Conservation (phyloP, 2,888 invertebrate genomes). For the Deilephila porcellus region DNA sequence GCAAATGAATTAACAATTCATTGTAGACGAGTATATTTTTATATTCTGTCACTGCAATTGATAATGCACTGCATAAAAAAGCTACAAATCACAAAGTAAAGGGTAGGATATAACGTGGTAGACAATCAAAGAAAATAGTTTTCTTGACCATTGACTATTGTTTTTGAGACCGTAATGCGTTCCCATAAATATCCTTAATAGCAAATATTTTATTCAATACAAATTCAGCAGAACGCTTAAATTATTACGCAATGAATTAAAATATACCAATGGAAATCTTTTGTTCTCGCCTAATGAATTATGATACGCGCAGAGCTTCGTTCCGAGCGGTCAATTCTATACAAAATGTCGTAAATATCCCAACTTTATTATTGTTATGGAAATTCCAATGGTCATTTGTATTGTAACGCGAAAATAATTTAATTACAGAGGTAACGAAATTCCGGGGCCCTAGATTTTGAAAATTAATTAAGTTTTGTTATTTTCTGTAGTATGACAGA, state of each 20-base stretch:
- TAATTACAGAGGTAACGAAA: background rate
- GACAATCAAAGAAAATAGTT: no score
- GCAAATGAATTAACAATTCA: background rate
- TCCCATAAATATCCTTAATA: no score
- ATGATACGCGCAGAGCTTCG: slow-evolving; percentile 8
- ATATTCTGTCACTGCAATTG: background rate
- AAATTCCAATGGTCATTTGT: slow-evolving; percentile 5
- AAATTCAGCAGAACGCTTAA: background rate
- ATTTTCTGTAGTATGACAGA: no score
- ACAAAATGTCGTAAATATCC: slow-evolving; percentile 24
- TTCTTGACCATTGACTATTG: no score
- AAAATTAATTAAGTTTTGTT: background rate
- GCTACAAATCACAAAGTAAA: no score
- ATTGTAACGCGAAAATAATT: slow-evolving; percentile 12
- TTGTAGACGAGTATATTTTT: background rate
- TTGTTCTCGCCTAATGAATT: slow-evolving; percentile 17
- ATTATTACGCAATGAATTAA: background rate
- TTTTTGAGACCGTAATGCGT: no score
- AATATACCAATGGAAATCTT: slow-evolving; percentile 5
- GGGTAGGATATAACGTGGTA: no score
- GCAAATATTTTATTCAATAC: background rate
- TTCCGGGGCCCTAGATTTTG: background rate
- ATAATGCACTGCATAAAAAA: no score
- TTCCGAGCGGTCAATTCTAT: slow-evolving; percentile 11
- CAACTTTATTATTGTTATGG: slow-evolving; percentile 16